Conservation (phyloP, 2,888 invertebrate species). For the Raillietiella orientalis region DNA sequence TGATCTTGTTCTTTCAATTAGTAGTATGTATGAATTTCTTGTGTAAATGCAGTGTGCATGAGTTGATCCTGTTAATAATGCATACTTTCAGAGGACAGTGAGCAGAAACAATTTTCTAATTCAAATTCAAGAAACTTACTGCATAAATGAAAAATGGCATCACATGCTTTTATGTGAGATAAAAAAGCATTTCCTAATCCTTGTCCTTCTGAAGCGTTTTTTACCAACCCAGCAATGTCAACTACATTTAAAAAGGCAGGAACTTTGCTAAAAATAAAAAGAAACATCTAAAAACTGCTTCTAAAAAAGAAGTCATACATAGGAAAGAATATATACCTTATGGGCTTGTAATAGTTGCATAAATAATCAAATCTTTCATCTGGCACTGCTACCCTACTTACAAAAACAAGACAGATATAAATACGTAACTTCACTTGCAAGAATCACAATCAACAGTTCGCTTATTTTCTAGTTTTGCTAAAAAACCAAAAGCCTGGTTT, state of each 20-base stretch:
- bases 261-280: conserved; percentile 42
- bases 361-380: conserved; percentile 77
- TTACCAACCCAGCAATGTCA: conserved; percentile 93
- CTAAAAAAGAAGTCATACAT: neutral
- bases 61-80: too few relatives aligned
- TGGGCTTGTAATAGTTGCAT: conserved; percentile 72
- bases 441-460: too few relatives aligned
- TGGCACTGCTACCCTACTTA: conserved; percentile 89
- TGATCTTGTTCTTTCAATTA: too few relatives aligned
- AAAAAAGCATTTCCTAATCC: conserved; percentile 95
- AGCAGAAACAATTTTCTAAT: too few relatives aligned
- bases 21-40: too few relatives aligned
- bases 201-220: conserved; percentile 91
- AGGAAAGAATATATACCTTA: conserved; percentile 26
- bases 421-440: too few relatives aligned
- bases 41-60: too few relatives aligned
- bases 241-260: conserved; percentile 91
- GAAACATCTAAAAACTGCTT: conserved; percentile 2
- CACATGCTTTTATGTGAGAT: conserved; percentile 92
- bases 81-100: too few relatives aligned
- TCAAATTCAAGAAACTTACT: conserved; percentile 43
- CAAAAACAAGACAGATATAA: conserved; percentile 7
- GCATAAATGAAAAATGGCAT: conserved; percentile 85
- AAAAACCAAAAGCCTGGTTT: too few relatives aligned
- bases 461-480: too few relatives aligned